Evolutionary conservation across 1,140 invertebrate species (phyloP).

Genomic region (Halictus rubicundus): DNA sequence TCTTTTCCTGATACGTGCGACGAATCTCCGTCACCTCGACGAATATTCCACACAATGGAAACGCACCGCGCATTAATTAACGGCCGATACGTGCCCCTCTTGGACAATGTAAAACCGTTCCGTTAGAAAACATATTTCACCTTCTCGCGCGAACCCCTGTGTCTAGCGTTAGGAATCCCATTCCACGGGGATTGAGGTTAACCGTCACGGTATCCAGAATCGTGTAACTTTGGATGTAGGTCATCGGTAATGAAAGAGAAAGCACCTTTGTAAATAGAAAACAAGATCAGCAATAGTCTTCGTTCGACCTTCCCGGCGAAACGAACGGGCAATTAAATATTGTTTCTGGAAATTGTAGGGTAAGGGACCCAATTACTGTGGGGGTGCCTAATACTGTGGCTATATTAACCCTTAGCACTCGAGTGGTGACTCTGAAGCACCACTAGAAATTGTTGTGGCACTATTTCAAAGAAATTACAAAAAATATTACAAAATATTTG

Average conservation of each 20-base stretch:
- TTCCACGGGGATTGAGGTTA: constrained; percentile 5
- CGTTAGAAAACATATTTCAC: neutral
- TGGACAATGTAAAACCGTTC: neutral
- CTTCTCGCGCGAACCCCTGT: neutral
- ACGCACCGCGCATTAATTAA: constrained; percentile 17
- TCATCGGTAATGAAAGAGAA: constrained; percentile 38
- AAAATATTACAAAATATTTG: no score
- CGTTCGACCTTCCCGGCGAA: neutral
- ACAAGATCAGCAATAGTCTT: neutral
- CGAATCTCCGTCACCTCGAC: neutral
- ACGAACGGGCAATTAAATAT: neutral
- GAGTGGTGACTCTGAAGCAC: no score
- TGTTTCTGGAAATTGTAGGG: neutral
- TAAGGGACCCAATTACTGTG: no score
- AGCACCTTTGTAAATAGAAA: constrained; percentile 19
- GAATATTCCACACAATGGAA: constrained; percentile 15
- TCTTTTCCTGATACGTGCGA: constrained; percentile 39
- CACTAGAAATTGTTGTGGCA: no score
- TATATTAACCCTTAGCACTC: no score
- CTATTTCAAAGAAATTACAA: no score
- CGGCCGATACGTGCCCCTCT: neutral
- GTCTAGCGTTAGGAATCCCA: no score
- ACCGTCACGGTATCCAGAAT: constrained; percentile 5
- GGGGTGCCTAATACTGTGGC: no score
- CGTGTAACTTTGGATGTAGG: constrained; percentile 30